A percentile compares a stretch with the other conserved stretches of the same genome.
Conservation (phyloP, 2,888 invertebrate genomes). For the Limnephilus auricula region DNA sequence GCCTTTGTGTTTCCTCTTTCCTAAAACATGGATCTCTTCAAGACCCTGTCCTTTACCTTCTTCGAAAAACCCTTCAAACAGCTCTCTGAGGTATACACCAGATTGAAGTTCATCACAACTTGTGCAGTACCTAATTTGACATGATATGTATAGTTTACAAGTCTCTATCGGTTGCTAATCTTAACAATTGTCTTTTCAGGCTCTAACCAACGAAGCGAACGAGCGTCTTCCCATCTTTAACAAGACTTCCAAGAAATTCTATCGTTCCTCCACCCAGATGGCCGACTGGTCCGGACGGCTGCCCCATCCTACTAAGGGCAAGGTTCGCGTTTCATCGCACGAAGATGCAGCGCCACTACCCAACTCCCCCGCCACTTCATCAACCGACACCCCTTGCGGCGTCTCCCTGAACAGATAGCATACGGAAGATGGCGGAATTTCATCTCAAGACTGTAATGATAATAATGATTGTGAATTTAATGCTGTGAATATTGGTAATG, state of each 20-base stretch:
- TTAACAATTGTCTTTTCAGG: slow-evolving; percentile 77
- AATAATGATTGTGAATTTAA: slow-evolving; percentile 35
- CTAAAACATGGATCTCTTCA: too few relatives aligned
- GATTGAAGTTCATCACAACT: not conserved
- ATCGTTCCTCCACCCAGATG: slow-evolving; percentile 87
- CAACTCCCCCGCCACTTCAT: not conserved
- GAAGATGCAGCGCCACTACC: not conserved
- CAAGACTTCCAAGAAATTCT: slow-evolving; percentile 94
- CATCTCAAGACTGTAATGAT: not conserved
- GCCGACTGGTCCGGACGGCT: slow-evolving; percentile 90
- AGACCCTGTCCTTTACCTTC: too few relatives aligned
- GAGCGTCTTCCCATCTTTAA: slow-evolving; percentile 98
- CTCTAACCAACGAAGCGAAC: slow-evolving; percentile 96
- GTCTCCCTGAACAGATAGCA: slow-evolving; percentile 61
- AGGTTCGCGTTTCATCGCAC: not conserved
- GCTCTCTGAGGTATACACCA: not conserved
- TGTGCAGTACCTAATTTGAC: not conserved
- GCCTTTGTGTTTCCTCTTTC: not conserved
- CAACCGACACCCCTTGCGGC: slow-evolving; percentile 43
- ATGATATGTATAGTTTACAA: not conserved
- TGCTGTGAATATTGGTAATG: not conserved
- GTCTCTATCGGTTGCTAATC: slow-evolving; percentile 33
- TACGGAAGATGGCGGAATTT: slow-evolving; percentile 9
- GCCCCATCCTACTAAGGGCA: slow-evolving; percentile 53
- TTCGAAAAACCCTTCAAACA: not conserved